A percentile compares a stretch with the other conserved stretches of the same genome.
Conservation (phyloP, 2,113 vertebrate genomes). For the Otocyon megalotis region DNA sequence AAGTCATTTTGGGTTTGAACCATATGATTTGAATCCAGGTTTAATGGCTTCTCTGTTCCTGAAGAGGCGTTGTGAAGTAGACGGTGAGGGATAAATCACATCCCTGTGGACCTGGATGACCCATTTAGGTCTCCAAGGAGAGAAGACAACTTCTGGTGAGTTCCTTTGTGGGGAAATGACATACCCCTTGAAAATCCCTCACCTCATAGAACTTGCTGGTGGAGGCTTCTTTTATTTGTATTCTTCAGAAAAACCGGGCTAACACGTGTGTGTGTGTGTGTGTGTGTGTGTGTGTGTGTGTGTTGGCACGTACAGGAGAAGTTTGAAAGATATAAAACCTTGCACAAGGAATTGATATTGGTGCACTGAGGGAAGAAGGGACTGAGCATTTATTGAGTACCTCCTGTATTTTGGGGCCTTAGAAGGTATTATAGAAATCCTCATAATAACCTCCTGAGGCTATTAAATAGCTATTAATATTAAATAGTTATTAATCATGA, state of each 20-base stretch:
- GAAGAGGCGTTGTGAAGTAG: neutral
- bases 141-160: neutral
- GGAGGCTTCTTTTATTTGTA: neutral
- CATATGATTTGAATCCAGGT: neutral
- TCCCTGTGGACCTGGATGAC: fast-evolving
- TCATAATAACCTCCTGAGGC: neutral
- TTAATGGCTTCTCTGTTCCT: neutral
- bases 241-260: neutral
- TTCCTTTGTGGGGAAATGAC: neutral
- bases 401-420: neutral
- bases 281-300: neutral
- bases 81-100: neutral
- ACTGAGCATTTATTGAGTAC: neutral
- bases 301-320: neutral
- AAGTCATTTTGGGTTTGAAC: neutral
- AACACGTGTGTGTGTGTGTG: neutral
- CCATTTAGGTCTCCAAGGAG: neutral
- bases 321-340: neutral
- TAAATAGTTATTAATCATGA: neutral
- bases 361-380: neutral
- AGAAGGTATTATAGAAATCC: neutral
- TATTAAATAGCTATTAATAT: neutral
- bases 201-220: neutral
- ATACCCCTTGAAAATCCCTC: neutral
- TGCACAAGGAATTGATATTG: neutral